Percentiles rank a stretch among this genome's conserved stretches.
phyloP scores from a whole-genome alignment of 1,140 invertebrate species.

The Drosophila paulistorum region DNA sequence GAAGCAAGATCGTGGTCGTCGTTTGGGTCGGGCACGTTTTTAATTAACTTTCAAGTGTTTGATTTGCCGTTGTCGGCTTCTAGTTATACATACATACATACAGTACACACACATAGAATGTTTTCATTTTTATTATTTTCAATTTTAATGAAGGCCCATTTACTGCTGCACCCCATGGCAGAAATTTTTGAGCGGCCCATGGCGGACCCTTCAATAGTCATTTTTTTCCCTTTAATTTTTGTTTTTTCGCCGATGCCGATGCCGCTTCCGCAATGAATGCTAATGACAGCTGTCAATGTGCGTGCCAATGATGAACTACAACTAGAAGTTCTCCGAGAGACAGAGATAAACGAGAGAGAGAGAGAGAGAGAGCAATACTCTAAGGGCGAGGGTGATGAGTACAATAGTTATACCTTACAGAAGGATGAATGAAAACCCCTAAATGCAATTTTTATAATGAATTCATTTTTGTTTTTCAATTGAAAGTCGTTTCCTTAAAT shows the following conservation, averaged over 20 bases:
- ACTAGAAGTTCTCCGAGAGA: conserved; percentile 5
- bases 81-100: neutral
- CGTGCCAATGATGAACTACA: conserved; percentile 70
- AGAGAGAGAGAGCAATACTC: neutral
- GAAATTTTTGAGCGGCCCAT: neutral
- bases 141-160: conserved; percentile 78
- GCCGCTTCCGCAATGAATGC: conserved; percentile 74
- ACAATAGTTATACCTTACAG: no score
- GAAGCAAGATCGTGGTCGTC: conserved; percentile 1
- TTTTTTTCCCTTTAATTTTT: neutral
- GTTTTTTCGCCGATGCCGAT: conserved; percentile 30
- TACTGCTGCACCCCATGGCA: conserved; percentile 55
- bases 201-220: conserved; percentile 45
- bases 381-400: neutral
- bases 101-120: conserved; percentile 10
- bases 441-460: no score
- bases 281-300: conserved; percentile 78
- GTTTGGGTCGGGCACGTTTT: conserved; percentile 43
- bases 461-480: no score
- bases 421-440: no score
- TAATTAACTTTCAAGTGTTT: conserved; percentile 78
- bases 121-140: conserved; percentile 78
- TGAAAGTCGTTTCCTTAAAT: no score
- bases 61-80: conserved; percentile 66
- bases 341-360: neutral